Base-by-base conservation (phyloP, 2,888 invertebrate species). In the Cactoblastis cactorum region DNA sequence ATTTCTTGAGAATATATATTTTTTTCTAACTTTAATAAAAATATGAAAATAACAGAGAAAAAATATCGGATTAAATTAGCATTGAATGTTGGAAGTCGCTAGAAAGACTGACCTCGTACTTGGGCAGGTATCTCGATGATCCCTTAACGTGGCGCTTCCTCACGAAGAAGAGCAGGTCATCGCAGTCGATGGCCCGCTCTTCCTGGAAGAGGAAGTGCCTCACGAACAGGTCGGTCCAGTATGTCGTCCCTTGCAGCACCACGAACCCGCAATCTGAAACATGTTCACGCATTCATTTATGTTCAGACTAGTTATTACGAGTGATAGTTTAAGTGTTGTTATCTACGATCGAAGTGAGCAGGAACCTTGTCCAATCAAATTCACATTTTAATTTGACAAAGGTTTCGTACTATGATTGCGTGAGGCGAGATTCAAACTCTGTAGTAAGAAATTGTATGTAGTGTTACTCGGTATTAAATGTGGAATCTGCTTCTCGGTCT, bases 141-240 rank as follows among this genome's bases (percentile, higher is more conserved):
- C 96, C 95, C 77, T 96, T 96, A 14, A 96, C 94, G 84, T 96
- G 96, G 63, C 96, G 94, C 79, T 96, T 96, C 54, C 97, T 91
- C n/a, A 98, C 97, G 82, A 98, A 98, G 87, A 98, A 98, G 58
- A 98, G 86, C 68, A 98, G 91, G 85, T 98, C 98, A 87, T 98
- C 98, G 65, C 96, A 95, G 83, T 97, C 97, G 67, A 96, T 97
- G 57, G 95, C 94, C 57, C 94, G 93, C 77, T 96, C 96, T 59
- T 95, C 94, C 90, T 96, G 96, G 77, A 97, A 97, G 49, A 98
- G 91, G 82, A 98, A 98, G 90, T 98, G 97, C 11, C 97, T 92
- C 59, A 97, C 96, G 85, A 98, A 98, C 62, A 98, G 91, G 82
- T 97, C 97, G 49, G 97, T 98, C 98, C 98, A 98, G 76, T 98